Base-by-base conservation (phyloP, 2,888 invertebrate genomes). In the Chaetogeoica ovagalla region DNA sequence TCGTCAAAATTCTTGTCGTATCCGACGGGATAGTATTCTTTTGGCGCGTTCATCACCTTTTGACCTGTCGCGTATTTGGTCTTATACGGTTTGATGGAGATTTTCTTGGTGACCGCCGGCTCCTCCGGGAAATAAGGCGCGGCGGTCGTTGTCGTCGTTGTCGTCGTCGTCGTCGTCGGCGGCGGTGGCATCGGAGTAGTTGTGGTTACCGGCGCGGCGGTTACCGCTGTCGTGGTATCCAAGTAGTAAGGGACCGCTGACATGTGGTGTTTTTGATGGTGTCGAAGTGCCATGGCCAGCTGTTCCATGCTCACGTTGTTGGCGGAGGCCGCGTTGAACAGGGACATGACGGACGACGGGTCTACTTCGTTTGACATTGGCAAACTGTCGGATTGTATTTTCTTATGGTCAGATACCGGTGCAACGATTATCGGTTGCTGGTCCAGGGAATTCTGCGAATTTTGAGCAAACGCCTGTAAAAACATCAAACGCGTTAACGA, bases 1-100 rank as follows among this genome's bases (percentile, higher is more conserved):
- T 95, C 95, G 85, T 95, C 95, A 84, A 94, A 95, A 86, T 94
- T 94, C 87, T 94, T 94, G 85, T 94, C 94, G 85, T 95, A 95
- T 0, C 93, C 93, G 3, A 93, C 92, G 0, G 95, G 95, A 86
- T 95, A 95, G 85, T 95, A 95, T 85, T 95, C 95, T 68, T 92
- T 90, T 0, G 95, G 95, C 0, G 95, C 94, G 85, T 95, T 95
- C 95, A 95, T 95, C 7, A 95, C 94, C 88, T 94, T 87, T 11
- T 87, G 87, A n/a, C 86, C 86, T 5, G 85, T 84, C 17, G 83
- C 83, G 82, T 86, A 86, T 77, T 85, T 85, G 84, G 81, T 85
- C 60, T 71, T 83, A 65, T 83, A 77, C 8, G 84, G 82, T 82
- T 83, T 82, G 30, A 76, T 83, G 68, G 68, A 87, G 87, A 7